Conservation (phyloP, 2,797 vertebrate species). For the Alca torda region DNA sequence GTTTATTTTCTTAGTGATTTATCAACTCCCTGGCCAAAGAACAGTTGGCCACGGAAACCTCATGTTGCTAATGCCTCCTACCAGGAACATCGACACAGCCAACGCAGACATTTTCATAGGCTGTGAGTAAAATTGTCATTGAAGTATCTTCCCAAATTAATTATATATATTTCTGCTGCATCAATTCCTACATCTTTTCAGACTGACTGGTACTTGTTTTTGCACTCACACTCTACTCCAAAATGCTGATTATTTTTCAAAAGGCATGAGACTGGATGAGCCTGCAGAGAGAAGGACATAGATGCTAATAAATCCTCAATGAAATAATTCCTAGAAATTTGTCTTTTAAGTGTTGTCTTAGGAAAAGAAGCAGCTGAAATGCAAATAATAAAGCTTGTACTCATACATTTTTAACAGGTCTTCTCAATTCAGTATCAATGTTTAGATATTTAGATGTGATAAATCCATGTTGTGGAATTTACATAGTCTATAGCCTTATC, state of each 20-base stretch:
- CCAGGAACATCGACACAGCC: not conserved
- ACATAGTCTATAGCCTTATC: not conserved
- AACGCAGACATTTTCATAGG: not conserved
- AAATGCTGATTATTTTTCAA: not conserved
- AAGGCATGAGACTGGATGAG: not conserved
- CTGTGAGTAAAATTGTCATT: not conserved
- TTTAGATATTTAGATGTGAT: not conserved
- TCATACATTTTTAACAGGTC: not conserved
- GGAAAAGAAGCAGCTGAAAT: not conserved
- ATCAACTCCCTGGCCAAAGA: not conserved
- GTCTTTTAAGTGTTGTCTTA: not conserved
- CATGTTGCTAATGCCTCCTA: not conserved
- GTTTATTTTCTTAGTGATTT: not conserved
- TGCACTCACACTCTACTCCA: not conserved
- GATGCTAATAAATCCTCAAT: not conserved
- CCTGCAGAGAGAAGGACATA: not conserved
- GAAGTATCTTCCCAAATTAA: not conserved
- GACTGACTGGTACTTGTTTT: not conserved
- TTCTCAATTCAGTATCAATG: not conserved
- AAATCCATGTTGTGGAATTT: not conserved
- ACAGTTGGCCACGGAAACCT: not conserved
- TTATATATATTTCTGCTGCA: not conserved
- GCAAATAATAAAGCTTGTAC: not conserved
- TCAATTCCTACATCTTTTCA: not conserved
- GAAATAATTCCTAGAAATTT: not conserved